Conservation (phyloP, 2,888 invertebrate species). For the Drosophila rubida region DNA sequence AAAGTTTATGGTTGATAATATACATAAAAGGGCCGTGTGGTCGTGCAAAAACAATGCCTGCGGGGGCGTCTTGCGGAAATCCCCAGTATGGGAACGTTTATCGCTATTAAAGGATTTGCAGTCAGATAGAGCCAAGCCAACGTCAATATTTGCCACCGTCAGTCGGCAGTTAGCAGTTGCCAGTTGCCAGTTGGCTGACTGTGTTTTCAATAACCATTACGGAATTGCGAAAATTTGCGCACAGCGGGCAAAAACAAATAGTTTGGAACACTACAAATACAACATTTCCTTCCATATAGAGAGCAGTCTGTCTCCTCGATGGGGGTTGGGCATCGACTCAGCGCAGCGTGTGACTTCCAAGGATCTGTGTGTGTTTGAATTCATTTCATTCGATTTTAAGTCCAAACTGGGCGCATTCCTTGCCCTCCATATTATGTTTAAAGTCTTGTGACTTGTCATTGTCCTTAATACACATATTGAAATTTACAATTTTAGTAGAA, state of each 20-base stretch:
- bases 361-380: constrained; percentile 41
- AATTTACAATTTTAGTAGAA: too few species aligned
- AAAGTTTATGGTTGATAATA: constrained; percentile 80
- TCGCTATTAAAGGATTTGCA: constrained; percentile 60
- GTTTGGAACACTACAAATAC: constrained; percentile 72
- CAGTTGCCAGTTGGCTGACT: constrained; percentile 53
- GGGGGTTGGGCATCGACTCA: constrained; percentile 21
- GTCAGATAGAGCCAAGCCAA: constrained; percentile 25
- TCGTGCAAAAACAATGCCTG: constrained; percentile 32
- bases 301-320: constrained; percentile 32
- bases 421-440: neutral
- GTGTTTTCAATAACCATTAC: constrained; percentile 76
- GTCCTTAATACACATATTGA: neutral
- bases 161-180: constrained; percentile 3
- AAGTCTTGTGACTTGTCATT: too few species aligned
- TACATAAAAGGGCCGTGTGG: constrained; percentile 52
- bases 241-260: constrained; percentile 78
- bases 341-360: constrained; percentile 64
- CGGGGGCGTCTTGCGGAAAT: constrained; percentile 34
- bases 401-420: constrained; percentile 6
- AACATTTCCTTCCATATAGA: constrained; percentile 59
- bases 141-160: constrained; percentile 65
- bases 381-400: constrained; percentile 35
- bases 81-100: constrained; percentile 48
- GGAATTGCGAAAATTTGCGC: constrained; percentile 70